These are phyloP conservation scores for human DNA, from an alignment of 2,113 vertebrate genomes.

Conservation along the genomic window DNA sequence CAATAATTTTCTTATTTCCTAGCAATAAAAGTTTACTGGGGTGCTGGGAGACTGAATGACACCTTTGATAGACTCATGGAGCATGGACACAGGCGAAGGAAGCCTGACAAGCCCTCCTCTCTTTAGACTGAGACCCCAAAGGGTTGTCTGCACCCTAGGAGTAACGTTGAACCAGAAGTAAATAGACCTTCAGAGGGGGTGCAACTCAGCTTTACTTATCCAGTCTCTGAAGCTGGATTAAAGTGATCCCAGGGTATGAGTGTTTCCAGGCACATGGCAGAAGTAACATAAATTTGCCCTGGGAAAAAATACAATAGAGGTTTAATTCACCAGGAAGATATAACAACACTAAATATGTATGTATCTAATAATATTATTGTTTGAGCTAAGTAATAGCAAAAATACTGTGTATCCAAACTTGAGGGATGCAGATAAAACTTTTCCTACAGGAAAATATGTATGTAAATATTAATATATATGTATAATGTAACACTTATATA, in stretches of 20 bases:
- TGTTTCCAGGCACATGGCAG: neutral
- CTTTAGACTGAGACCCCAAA: neutral
- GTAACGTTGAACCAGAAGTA: neutral
- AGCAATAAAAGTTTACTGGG: neutral
- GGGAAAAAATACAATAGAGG: neutral
- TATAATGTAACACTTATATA: neutral
- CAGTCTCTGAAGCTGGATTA: neutral
- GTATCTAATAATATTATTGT: neutral
- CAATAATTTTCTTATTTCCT: neutral
- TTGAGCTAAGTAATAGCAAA: neutral
- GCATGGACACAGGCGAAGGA: neutral
- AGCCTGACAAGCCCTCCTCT: neutral
- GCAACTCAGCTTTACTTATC: neutral
- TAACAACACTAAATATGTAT: neutral
- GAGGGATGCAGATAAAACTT: neutral
- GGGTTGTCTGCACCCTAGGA: neutral
- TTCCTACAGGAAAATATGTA: neutral
- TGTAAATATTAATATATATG: neutral
- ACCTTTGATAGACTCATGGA: neutral
- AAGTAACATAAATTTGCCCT: constrained; percentile 7
- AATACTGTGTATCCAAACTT: neutral
- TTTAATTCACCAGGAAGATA: neutral
- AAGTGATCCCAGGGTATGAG: neutral
- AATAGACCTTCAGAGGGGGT: neutral
- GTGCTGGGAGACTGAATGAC: neutral